Evolutionary conservation across 2,797 vertebrate genomes (phyloP).

Genomic region (Podarcis lilfordi): DNA sequence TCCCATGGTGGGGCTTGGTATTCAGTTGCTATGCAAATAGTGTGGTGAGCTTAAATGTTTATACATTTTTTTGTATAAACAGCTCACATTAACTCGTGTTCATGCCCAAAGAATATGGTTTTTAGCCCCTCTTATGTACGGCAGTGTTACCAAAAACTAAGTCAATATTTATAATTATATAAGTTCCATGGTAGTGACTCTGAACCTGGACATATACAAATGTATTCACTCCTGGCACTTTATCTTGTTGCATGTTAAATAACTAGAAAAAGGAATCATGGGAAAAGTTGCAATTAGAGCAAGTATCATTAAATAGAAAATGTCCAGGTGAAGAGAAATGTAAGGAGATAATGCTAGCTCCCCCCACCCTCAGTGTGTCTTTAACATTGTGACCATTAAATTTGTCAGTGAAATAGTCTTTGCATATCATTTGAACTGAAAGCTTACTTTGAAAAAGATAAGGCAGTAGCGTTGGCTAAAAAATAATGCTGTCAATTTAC

Average conservation of each 20-base stretch:
- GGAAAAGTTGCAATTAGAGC: conserved; percentile 49
- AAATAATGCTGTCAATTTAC: conserved; percentile 75
- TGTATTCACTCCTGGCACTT: conserved; percentile 11
- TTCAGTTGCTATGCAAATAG: no score
- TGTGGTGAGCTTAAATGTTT: background rate
- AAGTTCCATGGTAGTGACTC: background rate
- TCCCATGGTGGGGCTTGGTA: no score
- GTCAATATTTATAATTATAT: background rate
- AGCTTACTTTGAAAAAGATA: conserved; percentile 73
- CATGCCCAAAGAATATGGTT: background rate
- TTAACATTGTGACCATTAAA: conserved; percentile 76
- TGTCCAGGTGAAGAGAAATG: conserved; percentile 65
- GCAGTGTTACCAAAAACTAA: background rate
- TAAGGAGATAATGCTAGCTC: conserved; percentile 64
- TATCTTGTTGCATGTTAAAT: conserved; percentile 53
- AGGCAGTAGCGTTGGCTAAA: conserved; percentile 64
- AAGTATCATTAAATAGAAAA: conserved; percentile 61
- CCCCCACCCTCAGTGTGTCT: conserved; percentile 62
- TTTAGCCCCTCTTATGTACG: background rate
- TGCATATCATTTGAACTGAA: conserved; percentile 73
- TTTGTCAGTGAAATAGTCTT: conserved; percentile 72
- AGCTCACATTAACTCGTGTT: background rate
- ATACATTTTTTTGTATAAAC: no score
- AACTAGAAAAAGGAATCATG: conserved; percentile 45
- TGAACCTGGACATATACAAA: conserved; percentile 38